Evolutionary conservation across 2,888 invertebrate species (phyloP), one percentile per base, ranked within the genome.

Genomic region (Mythimna impura): DNA sequence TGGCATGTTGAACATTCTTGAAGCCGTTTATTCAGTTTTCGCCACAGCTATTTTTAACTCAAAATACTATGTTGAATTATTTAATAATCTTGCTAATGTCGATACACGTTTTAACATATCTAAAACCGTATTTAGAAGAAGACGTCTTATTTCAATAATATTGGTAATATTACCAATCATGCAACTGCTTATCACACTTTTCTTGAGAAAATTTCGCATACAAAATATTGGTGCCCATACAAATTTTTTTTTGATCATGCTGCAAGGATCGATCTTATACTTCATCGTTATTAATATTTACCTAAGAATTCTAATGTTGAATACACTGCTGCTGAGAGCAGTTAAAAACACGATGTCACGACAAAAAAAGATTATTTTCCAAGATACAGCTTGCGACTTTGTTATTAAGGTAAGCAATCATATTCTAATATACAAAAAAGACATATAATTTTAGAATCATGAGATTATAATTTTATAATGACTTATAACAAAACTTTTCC

Each of bases 261-360:
- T 93, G n/a, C 92, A 94, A 86, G 93, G 92, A 30, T 80, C 88
- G 0, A 83, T 91, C 4, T 81, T 90, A 30, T 78, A 86, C 40
- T 92, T 89, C 52, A 81, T 92, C 58, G 71, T 90, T 9, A 36
- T 89, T 3, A 89, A 88, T 70, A 89, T 93, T 55, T 92, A 89
- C 68, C 50, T 86, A 8, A 89, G 90, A 67, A 83, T 88, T 25
- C 61, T 91, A 36, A 83, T 88, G 63, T 82, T 94, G 2, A 92
- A 92, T 76, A 69, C 61, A 10, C 73, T 93, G 43, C 57, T 94
- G 10, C 62, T 83, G 20, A 88, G 73, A 7, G 93, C 89, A 83
- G 78, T 87, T 2, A 47, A 65, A 6, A 64, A 74, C 58, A 78
- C 72, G 60, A 71, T 87, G 65, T 78, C 87, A 20, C 55, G 70